Conservation (phyloP, 2,797 vertebrate genomes). For the Enteromius trimaculatus region DNA sequence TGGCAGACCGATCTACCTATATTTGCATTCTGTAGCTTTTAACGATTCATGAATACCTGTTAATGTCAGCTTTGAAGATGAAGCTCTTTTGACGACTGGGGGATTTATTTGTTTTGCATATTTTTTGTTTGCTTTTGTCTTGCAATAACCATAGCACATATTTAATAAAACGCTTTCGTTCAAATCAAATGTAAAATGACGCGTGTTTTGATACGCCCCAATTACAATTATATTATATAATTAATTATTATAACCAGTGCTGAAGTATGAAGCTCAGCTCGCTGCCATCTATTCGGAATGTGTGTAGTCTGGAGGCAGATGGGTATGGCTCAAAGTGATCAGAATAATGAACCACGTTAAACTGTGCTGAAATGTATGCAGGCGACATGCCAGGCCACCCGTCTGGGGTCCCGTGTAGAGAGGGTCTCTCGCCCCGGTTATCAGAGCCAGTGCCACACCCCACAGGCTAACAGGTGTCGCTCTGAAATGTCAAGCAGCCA, state of each 20-base stretch:
- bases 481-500: slow-evolving; percentile 77
- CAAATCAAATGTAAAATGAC: not conserved
- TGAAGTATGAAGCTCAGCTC: not conserved
- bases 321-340: not conserved
- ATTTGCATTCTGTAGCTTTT: not conserved
- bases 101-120: slow-evolving; percentile 51
- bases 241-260: not conserved
- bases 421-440: slow-evolving; percentile 52
- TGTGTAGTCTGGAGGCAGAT: slow-evolving; percentile 12
- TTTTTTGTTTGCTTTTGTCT: not conserved
- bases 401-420: slow-evolving; percentile 39
- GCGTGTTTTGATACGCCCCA: not conserved
- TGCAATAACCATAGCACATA: not conserved
- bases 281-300: not conserved
- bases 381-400: slow-evolving; percentile 27
- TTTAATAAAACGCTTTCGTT: not conserved
- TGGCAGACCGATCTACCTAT: not conserved
- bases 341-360: slow-evolving; percentile 41
- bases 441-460: slow-evolving; percentile 64
- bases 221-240: too few relatives aligned
- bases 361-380: slow-evolving; percentile 34
- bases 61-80: not conserved
- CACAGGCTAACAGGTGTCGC: slow-evolving; percentile 75
- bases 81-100: not conserved
- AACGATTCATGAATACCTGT: not conserved